Evolutionary conservation across 2,113 vertebrate genomes (phyloP).

Genomic region (Larimichthys polyactis): DNA sequence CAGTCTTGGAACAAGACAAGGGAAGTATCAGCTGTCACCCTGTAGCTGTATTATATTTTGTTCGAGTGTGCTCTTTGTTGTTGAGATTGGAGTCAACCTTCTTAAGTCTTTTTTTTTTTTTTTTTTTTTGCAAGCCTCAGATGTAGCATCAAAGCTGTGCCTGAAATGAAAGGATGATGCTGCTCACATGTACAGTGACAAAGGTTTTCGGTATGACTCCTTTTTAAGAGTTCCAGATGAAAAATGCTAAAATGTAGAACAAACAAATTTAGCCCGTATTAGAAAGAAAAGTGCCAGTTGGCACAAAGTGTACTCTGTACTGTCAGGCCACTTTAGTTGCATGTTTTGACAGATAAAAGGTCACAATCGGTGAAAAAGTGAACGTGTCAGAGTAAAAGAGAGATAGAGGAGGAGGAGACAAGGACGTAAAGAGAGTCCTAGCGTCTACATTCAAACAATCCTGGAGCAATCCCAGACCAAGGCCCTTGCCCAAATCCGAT

Average conservation of each 20-base stretch:
- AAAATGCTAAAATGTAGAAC: slow-evolving; percentile 13
- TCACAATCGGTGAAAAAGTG: slow-evolving; percentile 31
- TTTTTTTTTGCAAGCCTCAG: slow-evolving; percentile 8
- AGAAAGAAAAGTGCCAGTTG: slow-evolving; percentile 16
- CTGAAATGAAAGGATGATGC: slow-evolving; percentile 38
- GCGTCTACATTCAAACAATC: slow-evolving; percentile 26
- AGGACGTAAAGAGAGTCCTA: neutral
- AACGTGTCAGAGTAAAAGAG: slow-evolving; percentile 32
- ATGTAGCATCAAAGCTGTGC: slow-evolving; percentile 46
- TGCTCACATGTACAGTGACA: slow-evolving; percentile 6
- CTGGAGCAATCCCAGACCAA: slow-evolving; percentile 3
- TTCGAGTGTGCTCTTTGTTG: slow-evolving; percentile 23
- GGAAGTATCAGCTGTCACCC: neutral
- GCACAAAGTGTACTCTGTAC: slow-evolving; percentile 21
- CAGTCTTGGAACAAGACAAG: slow-evolving; percentile 12
- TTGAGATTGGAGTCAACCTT: slow-evolving; percentile 22
- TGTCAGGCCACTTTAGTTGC: slow-evolving; percentile 42
- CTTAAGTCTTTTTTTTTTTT: neutral
- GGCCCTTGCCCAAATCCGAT: slow-evolving; percentile 40
- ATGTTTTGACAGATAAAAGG: slow-evolving; percentile 52
- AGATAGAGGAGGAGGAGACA: slow-evolving; percentile 36
- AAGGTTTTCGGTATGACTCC: slow-evolving; percentile 15
- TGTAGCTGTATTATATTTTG: slow-evolving; percentile 4
- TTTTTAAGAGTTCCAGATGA: slow-evolving; percentile 26
- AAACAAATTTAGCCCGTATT: slow-evolving; percentile 35